Conservation (phyloP, 1,140 invertebrate species). For the Neodiprion fabricii region DNA sequence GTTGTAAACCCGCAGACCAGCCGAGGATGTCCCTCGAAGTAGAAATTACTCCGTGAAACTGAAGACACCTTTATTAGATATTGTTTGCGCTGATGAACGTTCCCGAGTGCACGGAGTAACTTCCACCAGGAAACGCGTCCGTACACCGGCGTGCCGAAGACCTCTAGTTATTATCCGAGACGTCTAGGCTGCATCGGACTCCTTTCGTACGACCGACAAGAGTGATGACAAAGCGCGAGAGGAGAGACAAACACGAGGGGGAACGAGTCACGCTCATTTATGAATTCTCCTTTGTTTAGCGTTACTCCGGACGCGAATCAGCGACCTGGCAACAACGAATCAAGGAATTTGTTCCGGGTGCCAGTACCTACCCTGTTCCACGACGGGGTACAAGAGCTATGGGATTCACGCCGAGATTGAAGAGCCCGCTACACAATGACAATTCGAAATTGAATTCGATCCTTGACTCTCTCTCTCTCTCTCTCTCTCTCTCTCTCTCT, state of each 20-base stretch:
- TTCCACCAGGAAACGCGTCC: neutral
- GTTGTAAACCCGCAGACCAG: neutral
- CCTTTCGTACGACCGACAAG: no score
- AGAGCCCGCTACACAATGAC: no score
- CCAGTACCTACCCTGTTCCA: no score
- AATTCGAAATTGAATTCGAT: neutral
- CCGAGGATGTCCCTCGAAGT: neutral
- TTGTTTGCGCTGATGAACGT: slow-evolving; percentile 1
- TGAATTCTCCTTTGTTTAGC: neutral
- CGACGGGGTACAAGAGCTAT: no score
- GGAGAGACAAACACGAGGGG: no score
- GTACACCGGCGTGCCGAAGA: no score
- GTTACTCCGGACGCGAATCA: neutral
- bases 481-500: neutral
- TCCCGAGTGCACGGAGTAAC: neutral
- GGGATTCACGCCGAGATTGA: no score
- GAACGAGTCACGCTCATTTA: no score
- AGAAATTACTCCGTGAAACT: slow-evolving; percentile 2
- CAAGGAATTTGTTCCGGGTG: no score
- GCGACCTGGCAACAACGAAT: no score
- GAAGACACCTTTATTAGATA: neutral
- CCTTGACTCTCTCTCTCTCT: neutral
- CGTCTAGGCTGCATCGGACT: neutral
- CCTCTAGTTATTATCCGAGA: no score
- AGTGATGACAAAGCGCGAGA: no score